Evolutionary conservation across 1,140 invertebrate species (phyloP), one percentile per base, ranked within the genome.

Genomic region (Portunus trituberculatus): DNA sequence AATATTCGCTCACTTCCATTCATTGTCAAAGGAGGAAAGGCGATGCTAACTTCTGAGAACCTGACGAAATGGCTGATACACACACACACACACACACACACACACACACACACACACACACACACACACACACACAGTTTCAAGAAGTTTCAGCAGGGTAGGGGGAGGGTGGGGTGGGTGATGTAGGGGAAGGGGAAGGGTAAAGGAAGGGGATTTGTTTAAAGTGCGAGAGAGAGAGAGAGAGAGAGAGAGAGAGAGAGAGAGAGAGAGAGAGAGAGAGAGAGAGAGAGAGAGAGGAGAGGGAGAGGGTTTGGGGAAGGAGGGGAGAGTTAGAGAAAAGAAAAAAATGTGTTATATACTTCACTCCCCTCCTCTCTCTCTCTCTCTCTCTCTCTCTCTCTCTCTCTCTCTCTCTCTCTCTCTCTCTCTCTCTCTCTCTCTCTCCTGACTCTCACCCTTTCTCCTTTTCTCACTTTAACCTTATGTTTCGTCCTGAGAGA

Each of bases 1-100:
- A 76, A 76, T 76, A 76, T 76, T 76, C 67, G 67, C n/a, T 76
- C 67, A 76, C 67, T 76, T 76, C n/a, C 67, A 76, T 76, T 76
- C 67, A 76, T 76, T 76, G 67, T 76, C 67, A 76, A 76, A 76
- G 67, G 67, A 76, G 67, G n/a, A 20, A n/a, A 76, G n/a, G 67
- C 12, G 67, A 76, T 1, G 20, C 25, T n/a, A 76, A 76, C 67
- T 76, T 76, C 67, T 76, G 67, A n/a, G 67, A 76, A 76, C n/a
- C n/a, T 76, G 67, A 76, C 67, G 67, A 76, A 76, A 76, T 25
- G 6, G n/a, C 20, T 76, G 67, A 76, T n/a, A 76, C 67, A 76
- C 20, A 76, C 67, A 76, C 67, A 76, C 59, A 76, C 67, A 76
- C 67, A 76, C 67, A 76, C 67, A 76, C 67, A 76, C 67, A 76